phyloP scores from a whole-genome alignment of 2,113 vertebrate species.

The Empidonax alnorum region DNA sequence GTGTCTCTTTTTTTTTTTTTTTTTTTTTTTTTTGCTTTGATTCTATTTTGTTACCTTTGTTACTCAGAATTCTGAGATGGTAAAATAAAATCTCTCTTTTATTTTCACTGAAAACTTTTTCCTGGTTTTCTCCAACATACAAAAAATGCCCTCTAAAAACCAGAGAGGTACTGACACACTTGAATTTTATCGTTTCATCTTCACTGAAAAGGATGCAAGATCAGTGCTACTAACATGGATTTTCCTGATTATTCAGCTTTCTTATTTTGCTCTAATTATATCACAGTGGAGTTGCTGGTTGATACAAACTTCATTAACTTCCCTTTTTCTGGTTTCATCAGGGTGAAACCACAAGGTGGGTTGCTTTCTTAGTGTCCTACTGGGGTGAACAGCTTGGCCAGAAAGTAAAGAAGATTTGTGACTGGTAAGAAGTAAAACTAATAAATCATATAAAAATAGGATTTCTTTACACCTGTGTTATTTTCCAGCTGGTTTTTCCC shows the following conservation, averaged over 20 bases:
- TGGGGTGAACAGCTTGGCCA: conserved; percentile 98
- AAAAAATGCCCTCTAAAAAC: background rate
- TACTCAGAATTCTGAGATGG: background rate
- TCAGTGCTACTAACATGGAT: background rate
- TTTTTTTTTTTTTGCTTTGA: background rate
- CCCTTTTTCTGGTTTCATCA: conserved; percentile 15
- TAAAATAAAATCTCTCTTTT: background rate
- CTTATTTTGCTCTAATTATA: background rate
- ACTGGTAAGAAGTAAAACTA: conserved; percentile 84
- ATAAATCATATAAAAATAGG: too few species aligned
- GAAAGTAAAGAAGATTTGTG: conserved; percentile 98
- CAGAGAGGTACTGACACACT: background rate
- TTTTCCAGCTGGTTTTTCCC: background rate
- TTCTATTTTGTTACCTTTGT: background rate
- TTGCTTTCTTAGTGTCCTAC: conserved; percentile 94
- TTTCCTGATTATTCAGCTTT: background rate
- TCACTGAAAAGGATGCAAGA: background rate
- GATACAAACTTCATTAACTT: background rate
- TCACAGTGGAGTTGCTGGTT: background rate
- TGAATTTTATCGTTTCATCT: background rate
- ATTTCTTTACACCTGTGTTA: background rate
- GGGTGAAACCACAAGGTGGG: conserved; percentile 88
- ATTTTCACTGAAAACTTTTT: background rate
- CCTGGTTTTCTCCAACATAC: background rate
- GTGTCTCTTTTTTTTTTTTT: background rate